Evolutionary conservation across 2,797 vertebrate genomes (phyloP).

Genomic region (Chelonia mydas): DNA sequence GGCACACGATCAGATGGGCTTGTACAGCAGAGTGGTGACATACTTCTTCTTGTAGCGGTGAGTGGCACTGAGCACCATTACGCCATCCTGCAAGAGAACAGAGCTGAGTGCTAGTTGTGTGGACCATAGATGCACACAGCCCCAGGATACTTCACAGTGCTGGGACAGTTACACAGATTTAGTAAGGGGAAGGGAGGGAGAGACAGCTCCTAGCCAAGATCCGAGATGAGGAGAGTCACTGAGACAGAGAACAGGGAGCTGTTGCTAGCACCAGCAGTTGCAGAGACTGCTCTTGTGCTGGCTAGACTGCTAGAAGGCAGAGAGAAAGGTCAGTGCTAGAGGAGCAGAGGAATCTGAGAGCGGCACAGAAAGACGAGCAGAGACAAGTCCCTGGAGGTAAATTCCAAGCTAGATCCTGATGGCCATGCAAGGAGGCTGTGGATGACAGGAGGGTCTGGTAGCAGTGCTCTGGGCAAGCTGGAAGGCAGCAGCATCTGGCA

Average conservation of each 20-base stretch:
- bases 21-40: constrained; percentile 94
- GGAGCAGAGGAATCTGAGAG: background rate
- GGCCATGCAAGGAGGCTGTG: background rate
- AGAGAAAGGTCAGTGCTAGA: background rate
- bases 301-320: too few relatives aligned
- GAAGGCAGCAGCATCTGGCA: background rate
- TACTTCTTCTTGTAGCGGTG: constrained; percentile 99
- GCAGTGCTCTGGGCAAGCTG: fast-evolving
- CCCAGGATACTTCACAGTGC: background rate
- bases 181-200: too few relatives aligned
- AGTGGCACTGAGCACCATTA: constrained; percentile 96
- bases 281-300: background rate
- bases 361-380: background rate
- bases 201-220: background rate
- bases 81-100: constrained; percentile 86
- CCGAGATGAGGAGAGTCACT: background rate
- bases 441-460: background rate
- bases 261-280: background rate
- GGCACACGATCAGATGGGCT: constrained; percentile 88
- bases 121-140: background rate
- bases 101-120: background rate
- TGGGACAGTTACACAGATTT: background rate
- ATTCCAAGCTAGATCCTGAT: background rate
- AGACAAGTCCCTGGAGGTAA: background rate
- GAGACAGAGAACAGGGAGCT: background rate